Conservation (phyloP, 2,888 invertebrate genomes). For the Limnephilus rhombicus region DNA sequence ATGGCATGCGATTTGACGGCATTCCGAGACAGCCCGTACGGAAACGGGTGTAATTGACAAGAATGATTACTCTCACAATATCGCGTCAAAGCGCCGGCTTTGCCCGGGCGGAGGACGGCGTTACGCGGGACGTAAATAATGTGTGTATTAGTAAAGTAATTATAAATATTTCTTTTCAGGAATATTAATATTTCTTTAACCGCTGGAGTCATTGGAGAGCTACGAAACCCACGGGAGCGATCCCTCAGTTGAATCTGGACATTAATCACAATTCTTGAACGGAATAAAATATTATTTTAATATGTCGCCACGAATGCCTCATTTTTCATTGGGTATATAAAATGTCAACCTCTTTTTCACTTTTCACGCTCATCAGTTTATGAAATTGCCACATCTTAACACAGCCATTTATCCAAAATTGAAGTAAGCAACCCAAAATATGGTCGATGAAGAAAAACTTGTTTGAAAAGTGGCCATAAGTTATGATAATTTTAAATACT, state of each 20-base stretch:
- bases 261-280: not conserved
- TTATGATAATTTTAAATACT: too few relatives aligned
- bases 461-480: too few relatives aligned
- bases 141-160: not conserved
- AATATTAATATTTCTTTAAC: not conserved
- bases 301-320: not conserved
- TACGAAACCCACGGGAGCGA: not conserved
- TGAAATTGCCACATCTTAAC: not conserved
- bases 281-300: not conserved
- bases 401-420: not conserved
- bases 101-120: not conserved
- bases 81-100: not conserved
- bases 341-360: not conserved
- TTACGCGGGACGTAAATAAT: not conserved
- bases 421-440: not conserved
- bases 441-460: too few relatives aligned
- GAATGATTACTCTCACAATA: constrained; percentile 37
- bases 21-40: constrained; percentile 39
- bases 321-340: not conserved
- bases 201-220: not conserved
- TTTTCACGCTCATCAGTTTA: not conserved
- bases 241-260: not conserved
- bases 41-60: constrained; percentile 49
- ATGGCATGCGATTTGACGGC: constrained; percentile 46
- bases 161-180: not conserved